Evolutionary conservation across 2,113 vertebrate species (phyloP).

Genomic region (Glareola pratincola): DNA sequence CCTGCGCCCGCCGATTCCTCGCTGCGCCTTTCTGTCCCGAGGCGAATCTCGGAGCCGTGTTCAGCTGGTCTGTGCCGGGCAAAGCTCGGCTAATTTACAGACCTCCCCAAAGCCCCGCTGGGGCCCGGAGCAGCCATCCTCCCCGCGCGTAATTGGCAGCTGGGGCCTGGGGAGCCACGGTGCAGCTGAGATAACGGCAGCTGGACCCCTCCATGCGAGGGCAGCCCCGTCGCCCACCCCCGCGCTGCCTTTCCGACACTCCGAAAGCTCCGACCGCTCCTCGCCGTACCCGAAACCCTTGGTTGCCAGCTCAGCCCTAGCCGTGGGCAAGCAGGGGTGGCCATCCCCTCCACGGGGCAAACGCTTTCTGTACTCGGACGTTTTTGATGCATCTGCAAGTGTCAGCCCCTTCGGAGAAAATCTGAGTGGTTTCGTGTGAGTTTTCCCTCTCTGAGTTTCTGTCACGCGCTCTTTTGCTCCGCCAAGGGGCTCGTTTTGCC

Average conservation of each 20-base stretch:
- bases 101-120: neutral
- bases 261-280: neutral
- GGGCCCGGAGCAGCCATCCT: neutral
- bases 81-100: neutral
- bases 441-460: neutral
- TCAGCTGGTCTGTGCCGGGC: neutral
- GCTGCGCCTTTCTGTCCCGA: neutral
- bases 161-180: neutral
- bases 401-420: neutral
- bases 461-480: too few species aligned
- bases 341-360: neutral
- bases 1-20: neutral
- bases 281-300: neutral
- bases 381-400: fast-evolving
- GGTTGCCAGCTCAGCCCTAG: neutral
- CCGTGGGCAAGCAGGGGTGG: neutral
- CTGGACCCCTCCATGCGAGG: neutral
- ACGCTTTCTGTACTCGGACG: fast-evolving
- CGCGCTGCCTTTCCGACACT: fast-evolving
- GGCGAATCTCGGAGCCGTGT: neutral
- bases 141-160: neutral
- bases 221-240: neutral
- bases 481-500: neutral
- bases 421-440: fast-evolving
- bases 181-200: neutral